Evolutionary conservation across 2,113 vertebrate genomes (phyloP).

Genomic region (Potamarius usumacintae): DNA sequence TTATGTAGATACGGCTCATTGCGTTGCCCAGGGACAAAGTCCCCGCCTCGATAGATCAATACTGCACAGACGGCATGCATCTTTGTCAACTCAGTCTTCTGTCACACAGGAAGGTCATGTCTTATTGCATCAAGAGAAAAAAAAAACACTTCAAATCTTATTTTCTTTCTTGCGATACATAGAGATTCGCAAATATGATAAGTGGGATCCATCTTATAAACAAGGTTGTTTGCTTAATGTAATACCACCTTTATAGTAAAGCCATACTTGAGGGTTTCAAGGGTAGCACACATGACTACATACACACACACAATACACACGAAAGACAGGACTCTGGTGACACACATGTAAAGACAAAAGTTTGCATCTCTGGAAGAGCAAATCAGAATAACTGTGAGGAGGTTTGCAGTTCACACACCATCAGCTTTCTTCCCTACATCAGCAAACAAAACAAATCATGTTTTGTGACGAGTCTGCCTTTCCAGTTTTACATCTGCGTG

Average conservation of each 20-base stretch:
- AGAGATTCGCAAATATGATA: slow-evolving; percentile 2
- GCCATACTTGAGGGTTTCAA: slow-evolving; percentile 1
- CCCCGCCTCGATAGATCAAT: slow-evolving; percentile 72
- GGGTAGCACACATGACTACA: background rate
- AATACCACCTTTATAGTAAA: slow-evolving; percentile 2
- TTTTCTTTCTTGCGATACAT: background rate
- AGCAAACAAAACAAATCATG: slow-evolving; percentile 60
- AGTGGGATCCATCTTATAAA: slow-evolving; percentile 1
- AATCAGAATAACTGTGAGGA: slow-evolving; percentile 8
- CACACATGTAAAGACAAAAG: slow-evolving; percentile 7
- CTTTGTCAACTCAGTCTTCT: slow-evolving; percentile 66
- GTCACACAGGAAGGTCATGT: slow-evolving; percentile 69
- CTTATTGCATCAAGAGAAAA: slow-evolving; percentile 55
- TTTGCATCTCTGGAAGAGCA: slow-evolving; percentile 28
- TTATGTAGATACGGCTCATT: slow-evolving; percentile 56
- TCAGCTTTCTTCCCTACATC: slow-evolving; percentile 11
- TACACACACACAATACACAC: background rate
- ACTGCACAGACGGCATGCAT: slow-evolving; percentile 67
- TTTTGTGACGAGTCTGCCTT: slow-evolving; percentile 56
- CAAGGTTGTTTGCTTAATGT: background rate
- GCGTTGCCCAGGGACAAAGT: slow-evolving; percentile 69
- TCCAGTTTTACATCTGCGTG: background rate
- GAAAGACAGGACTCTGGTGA: background rate
- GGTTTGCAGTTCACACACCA: slow-evolving; percentile 40
- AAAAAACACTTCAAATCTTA: slow-evolving; percentile 28